Conservation (phyloP, 2,797 vertebrate species). For the Alectoris magna region DNA sequence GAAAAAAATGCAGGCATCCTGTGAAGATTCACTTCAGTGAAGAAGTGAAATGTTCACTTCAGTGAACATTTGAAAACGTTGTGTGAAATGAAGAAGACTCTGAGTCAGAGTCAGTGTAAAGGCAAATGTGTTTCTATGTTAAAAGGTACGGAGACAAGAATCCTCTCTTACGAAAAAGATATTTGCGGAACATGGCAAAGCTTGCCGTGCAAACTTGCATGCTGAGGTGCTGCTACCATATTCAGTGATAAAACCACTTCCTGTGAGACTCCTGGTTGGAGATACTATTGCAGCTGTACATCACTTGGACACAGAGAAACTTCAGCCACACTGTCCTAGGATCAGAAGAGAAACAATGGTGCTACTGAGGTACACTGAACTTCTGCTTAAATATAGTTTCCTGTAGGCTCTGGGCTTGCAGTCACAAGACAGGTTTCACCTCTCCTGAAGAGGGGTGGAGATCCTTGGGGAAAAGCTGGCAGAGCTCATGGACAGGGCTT, state of each 20-base stretch:
- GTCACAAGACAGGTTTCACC: too few species aligned
- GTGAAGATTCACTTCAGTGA: too few species aligned
- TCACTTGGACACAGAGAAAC: neutral
- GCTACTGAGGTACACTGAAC: neutral
- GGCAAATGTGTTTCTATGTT: neutral
- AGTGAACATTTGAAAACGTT: too few species aligned
- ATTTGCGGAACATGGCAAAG: neutral
- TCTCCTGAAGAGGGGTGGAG: too few species aligned
- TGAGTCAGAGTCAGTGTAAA: neutral
- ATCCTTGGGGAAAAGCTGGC: too few species aligned
- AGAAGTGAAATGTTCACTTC: too few species aligned
- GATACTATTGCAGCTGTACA: neutral
- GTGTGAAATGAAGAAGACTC: too few species aligned
- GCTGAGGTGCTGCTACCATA: neutral
- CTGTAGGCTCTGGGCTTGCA: neutral
- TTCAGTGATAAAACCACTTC: neutral
- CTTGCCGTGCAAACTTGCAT: neutral
- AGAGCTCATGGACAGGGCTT: too few species aligned
- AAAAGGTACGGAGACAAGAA: neutral
- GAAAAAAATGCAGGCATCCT: neutral
- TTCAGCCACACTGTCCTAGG: neutral
- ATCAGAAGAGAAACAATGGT: neutral
- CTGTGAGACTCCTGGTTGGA: neutral
- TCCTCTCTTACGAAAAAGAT: neutral
- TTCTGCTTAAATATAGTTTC: neutral